Evolutionary conservation across 2,888 invertebrate genomes (phyloP).

Genomic region (Micoletzkya japonica): DNA sequence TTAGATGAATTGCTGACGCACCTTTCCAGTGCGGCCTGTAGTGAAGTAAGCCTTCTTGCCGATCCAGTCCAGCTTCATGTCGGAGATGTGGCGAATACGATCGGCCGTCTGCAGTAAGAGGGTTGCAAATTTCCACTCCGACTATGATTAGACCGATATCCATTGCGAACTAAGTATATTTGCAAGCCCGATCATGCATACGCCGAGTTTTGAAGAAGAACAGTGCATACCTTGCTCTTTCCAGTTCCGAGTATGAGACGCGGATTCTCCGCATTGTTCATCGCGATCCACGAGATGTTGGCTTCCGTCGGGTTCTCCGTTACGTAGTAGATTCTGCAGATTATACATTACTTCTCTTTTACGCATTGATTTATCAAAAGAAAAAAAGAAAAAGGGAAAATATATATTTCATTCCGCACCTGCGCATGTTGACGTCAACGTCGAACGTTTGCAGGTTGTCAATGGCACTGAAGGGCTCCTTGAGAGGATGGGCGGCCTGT

Average conservation of each 20-base stretch:
- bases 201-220: too few relatives aligned
- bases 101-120: conserved; percentile 31
- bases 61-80: conserved; percentile 82
- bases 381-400: background rate
- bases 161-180: background rate
- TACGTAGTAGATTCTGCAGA: conserved; percentile 52
- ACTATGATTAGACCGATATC: background rate
- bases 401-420: background rate
- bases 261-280: conserved; percentile 60
- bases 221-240: conserved; percentile 37
- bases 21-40: conserved; percentile 82
- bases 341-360: background rate
- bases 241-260: conserved; percentile 51
- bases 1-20: conserved; percentile 9
- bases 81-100: conserved; percentile 57
- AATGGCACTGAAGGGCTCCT: conserved; percentile 52
- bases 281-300: conserved; percentile 62
- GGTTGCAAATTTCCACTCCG: background rate
- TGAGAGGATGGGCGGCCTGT: conserved; percentile 36
- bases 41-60: conserved; percentile 97
- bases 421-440: conserved; percentile 60
- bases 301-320: conserved; percentile 60
- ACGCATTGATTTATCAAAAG: background rate
- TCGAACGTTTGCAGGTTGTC: conserved; percentile 60
- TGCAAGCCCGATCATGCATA: too few relatives aligned